These are phyloP conservation scores for Phalacrocorax aristotelis DNA, from an alignment of 2,113 vertebrate species.

Conservation along the genomic window DNA sequence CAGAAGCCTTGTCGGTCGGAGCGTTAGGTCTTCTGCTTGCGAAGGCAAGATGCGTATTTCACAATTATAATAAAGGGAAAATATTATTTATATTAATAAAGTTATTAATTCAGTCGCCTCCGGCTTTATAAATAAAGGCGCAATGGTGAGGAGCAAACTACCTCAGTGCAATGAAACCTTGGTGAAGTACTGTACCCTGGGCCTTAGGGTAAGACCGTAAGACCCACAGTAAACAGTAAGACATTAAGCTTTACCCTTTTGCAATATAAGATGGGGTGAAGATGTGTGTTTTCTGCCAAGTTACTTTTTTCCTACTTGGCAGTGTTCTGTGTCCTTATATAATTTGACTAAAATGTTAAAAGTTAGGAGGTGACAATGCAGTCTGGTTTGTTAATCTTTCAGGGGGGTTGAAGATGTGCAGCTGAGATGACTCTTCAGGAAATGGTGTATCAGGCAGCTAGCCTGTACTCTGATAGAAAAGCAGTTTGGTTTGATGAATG, in stretches of 20 bases:
- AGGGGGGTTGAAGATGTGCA: neutral
- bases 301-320: fast-evolving
- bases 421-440: conserved; percentile 77
- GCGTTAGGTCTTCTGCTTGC: neutral
- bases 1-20: fast-evolving
- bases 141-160: fast-evolving
- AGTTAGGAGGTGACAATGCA: neutral
- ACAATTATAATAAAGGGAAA: fast-evolving
- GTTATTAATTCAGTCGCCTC: neutral
- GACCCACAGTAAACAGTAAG: fast-evolving
- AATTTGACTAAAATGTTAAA: fast-evolving
- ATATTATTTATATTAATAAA: neutral
- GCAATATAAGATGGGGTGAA: neutral
- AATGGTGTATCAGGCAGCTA: conserved; percentile 76
- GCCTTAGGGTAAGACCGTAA: too few relatives aligned
- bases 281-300: too few relatives aligned
- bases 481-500: conserved; percentile 83
- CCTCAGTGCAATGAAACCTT: neutral
- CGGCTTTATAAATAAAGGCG: neutral
- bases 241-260: fast-evolving
- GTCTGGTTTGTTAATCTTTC: neutral
- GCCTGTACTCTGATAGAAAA: conserved; percentile 31
- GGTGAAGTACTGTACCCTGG: neutral
- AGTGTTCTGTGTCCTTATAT: fast-evolving
- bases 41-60: neutral